phyloP scores from a whole-genome alignment of 1,140 invertebrate species.

The Heliconius himera region DNA sequence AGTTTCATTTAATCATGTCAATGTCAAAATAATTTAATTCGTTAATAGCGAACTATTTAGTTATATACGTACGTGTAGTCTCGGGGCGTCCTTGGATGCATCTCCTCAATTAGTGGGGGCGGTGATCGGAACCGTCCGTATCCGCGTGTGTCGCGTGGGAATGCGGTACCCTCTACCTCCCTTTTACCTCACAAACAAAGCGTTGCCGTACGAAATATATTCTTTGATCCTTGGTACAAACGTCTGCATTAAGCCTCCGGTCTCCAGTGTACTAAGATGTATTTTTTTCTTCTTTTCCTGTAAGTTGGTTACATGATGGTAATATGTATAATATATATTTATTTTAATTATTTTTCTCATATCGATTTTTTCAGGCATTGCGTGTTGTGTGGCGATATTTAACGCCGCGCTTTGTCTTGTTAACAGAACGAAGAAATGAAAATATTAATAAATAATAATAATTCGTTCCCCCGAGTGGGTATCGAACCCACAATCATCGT shows the following conservation, averaged over 20 bases:
- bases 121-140: constrained; percentile 68
- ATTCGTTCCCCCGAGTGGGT: no score
- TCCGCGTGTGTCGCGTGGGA: constrained; percentile 68
- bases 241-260: background rate
- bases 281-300: background rate
- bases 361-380: no score
- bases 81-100: constrained; percentile 51
- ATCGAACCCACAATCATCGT: no score
- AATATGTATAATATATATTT: background rate
- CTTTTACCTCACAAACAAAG: constrained; percentile 35
- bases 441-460: no score
- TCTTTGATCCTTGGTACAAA: constrained; percentile 27
- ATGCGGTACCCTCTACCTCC: constrained; percentile 44
- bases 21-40: constrained; percentile 30
- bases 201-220: constrained; percentile 28
- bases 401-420: no score
- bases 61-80: constrained; percentile 11
- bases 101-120: constrained; percentile 68
- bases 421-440: no score
- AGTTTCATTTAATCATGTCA: background rate
- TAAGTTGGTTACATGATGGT: background rate
- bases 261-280: background rate
- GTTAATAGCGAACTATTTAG: constrained; percentile 15
- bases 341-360: no score
- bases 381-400: no score